Percentiles rank a stretch among this genome's conserved stretches.
These are phyloP conservation scores for Hyles euphorbiae DNA, from an alignment of 1,140 invertebrate genomes.

Conservation along the genomic window DNA sequence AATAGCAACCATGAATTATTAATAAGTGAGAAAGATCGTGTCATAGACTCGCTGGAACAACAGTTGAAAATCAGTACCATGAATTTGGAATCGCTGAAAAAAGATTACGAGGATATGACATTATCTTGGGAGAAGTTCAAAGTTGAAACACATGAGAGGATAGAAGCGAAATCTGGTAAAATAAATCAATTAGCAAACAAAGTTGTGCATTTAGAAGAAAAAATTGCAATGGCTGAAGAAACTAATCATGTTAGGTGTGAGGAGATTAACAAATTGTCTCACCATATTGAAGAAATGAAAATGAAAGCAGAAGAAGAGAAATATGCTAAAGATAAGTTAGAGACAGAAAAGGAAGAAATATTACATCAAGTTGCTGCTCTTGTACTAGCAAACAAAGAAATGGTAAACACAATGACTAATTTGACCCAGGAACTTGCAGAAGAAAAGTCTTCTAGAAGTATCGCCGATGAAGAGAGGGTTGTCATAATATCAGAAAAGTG, in stretches of 20 bases:
- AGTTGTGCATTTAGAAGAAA: conserved; percentile 14
- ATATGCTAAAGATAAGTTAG: conserved; percentile 20
- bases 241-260: background rate
- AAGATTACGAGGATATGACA: conserved; percentile 31
- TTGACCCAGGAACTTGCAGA: conserved; percentile 31
- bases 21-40: conserved; percentile 35
- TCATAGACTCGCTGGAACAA: conserved; percentile 28
- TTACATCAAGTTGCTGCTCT: conserved; percentile 17
- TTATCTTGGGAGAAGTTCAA: conserved; percentile 25
- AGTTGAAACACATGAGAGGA: conserved; percentile 10
- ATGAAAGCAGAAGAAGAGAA: conserved; percentile 19
- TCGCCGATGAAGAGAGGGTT: conserved; percentile 28
- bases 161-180: conserved; percentile 18
- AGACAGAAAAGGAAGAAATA: conserved; percentile 28
- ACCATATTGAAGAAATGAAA: conserved; percentile 7
- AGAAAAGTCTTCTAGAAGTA: conserved; percentile 23
- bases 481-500: conserved; percentile 17
- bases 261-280: conserved; percentile 5
- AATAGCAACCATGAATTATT: conserved; percentile 37
- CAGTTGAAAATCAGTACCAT: conserved; percentile 20
- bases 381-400: conserved; percentile 24
- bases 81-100: conserved; percentile 22
- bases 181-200: conserved; percentile 13
- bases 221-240: conserved; percentile 1
- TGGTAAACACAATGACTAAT: conserved; percentile 32